phyloP scores from a whole-genome alignment of 2,113 vertebrate genomes.

The Monopterus albus region DNA sequence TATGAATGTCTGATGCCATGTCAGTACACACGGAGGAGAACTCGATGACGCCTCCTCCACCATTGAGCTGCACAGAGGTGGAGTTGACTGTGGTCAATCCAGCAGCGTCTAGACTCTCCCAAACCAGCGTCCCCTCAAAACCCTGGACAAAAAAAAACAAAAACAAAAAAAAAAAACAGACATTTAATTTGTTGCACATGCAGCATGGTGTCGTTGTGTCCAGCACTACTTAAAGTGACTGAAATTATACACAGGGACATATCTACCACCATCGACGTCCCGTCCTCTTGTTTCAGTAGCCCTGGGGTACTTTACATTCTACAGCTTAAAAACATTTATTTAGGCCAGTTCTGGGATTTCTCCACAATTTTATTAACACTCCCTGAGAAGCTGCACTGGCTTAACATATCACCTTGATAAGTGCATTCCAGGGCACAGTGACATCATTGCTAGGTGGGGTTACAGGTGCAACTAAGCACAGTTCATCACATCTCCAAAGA shows the following conservation, averaged over 20 bases:
- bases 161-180: no score
- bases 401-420: no score
- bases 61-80: slow-evolving; percentile 85
- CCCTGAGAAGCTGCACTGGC: no score
- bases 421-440: neutral
- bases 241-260: neutral
- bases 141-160: slow-evolving; percentile 87
- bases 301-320: no score
- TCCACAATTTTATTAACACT: neutral
- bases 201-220: neutral
- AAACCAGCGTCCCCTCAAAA: slow-evolving; percentile 96
- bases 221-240: neutral
- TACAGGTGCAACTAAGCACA: neutral
- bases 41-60: slow-evolving; percentile 93
- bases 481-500: no score
- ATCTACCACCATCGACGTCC: no score
- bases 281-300: no score
- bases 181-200: neutral
- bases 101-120: slow-evolving; percentile 90
- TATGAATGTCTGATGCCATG: neutral
- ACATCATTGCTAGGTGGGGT: neutral
- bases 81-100: slow-evolving; percentile 87
- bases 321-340: no score
- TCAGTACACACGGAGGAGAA: slow-evolving; percentile 84
- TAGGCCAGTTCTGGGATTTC: neutral